Evolutionary conservation across 1,140 invertebrate genomes (phyloP).

Genomic region (Whitmania pigra): DNA sequence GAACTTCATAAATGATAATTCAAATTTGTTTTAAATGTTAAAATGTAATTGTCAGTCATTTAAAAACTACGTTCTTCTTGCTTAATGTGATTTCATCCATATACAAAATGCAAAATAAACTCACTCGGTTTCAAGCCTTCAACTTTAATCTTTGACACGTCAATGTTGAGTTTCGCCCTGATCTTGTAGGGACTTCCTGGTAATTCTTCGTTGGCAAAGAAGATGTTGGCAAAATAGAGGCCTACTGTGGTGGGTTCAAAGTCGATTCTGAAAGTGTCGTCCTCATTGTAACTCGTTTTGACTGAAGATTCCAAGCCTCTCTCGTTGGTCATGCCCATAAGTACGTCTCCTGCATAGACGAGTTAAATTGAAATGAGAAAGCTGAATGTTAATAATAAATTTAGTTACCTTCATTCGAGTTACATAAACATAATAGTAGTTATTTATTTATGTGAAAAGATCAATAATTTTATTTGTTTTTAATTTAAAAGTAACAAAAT

Average conservation of each 20-base stretch:
- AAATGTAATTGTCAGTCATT: too few species aligned
- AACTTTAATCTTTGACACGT: conserved; percentile 73
- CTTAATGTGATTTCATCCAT: background rate
- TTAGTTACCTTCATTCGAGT: too few species aligned
- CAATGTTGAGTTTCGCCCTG: conserved; percentile 60
- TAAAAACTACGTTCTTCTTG: too few species aligned
- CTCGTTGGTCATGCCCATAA: conserved; percentile 59
- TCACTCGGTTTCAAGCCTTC: conserved; percentile 77
- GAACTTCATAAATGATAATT: too few species aligned
- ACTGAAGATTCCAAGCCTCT: conserved; percentile 59
- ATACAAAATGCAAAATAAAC: too few species aligned
- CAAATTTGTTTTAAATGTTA: too few species aligned
- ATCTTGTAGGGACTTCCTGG: conserved; percentile 68
- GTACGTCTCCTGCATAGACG: conserved; percentile 51
- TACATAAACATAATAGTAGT: too few species aligned
- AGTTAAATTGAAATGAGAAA: background rate
- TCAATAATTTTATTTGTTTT: too few species aligned
- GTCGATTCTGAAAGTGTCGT: conserved; percentile 55
- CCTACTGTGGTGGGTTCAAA: conserved; percentile 50
- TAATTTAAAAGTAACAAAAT: too few species aligned
- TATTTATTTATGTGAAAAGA: too few species aligned
- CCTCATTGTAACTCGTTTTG: conserved; percentile 62
- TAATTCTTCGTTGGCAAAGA: conserved; percentile 64
- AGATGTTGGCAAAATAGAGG: conserved; percentile 54
- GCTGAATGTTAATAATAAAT: too few species aligned